A percentile compares a stretch with the other conserved stretches of the same genome.
phyloP scores from a whole-genome alignment of 2,888 invertebrate species.

The Deilephila porcellus region DNA sequence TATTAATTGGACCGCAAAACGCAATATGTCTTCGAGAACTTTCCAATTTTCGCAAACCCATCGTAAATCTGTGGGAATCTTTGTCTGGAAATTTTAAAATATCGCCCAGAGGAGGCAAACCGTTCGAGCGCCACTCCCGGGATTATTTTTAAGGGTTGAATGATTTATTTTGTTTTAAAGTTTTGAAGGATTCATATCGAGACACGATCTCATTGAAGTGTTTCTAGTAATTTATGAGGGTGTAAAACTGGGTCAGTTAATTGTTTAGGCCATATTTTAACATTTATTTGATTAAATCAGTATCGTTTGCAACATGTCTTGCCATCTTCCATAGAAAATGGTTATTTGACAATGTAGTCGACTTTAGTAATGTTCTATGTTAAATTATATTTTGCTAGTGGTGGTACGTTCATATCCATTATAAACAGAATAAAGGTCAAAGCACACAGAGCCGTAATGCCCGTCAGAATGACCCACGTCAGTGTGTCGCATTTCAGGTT shows the following conservation, averaged over 20 bases:
- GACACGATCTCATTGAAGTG: background rate
- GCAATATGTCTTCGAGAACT: conserved; percentile 70
- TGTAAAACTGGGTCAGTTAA: background rate
- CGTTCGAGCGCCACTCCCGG: conserved; percentile 46
- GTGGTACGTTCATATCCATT: no score
- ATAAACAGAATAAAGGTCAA: no score
- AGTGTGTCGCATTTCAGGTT: no score
- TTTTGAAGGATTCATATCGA: conserved; percentile 23
- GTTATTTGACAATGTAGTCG: no score
- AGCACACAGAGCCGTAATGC: no score
- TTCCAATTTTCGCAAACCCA: conserved; percentile 75
- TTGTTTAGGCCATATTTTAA: no score
- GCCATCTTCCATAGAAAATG: no score
- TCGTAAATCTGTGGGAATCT: conserved; percentile 69
- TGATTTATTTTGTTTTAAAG: conserved; percentile 58
- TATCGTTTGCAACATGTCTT: no score
- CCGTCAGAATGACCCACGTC: no score
- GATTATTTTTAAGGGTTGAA: conserved; percentile 64
- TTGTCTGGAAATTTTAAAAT: conserved; percentile 73
- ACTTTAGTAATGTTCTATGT: no score
- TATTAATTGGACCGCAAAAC: conserved; percentile 47
- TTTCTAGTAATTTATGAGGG: background rate
- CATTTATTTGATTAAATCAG: no score
- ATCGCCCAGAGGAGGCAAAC: conserved; percentile 56
- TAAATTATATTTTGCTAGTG: no score